Conservation (phyloP, 2,113 vertebrate species). For the Todiramphus saurophagus region DNA sequence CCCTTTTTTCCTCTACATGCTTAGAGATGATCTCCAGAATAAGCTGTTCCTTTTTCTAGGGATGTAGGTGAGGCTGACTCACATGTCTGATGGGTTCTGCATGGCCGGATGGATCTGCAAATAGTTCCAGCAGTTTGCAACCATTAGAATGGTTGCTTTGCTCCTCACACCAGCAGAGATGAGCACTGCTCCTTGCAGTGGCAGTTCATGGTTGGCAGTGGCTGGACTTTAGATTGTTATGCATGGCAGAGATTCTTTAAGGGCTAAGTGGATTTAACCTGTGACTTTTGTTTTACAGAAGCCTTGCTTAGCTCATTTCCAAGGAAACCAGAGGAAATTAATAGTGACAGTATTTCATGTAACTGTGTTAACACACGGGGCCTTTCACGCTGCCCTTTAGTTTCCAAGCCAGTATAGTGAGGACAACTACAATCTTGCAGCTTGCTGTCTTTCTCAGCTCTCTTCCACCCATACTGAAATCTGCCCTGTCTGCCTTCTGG, state of each 20-base stretch:
- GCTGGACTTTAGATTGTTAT: rapidly evolving
- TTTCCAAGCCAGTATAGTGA: neutral
- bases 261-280: neutral
- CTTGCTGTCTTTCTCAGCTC: neutral
- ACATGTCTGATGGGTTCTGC: neutral
- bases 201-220: neutral
- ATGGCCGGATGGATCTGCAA: neutral
- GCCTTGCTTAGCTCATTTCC: neutral
- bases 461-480: neutral
- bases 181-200: neutral
- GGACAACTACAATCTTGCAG: neutral
- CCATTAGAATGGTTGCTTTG: neutral
- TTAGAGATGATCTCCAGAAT: too few relatives aligned
- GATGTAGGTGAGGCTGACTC: too few relatives aligned
- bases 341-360: neutral
- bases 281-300: neutral
- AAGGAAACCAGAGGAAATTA: neutral
- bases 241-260: neutral
- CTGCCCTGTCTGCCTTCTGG: neutral
- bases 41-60: too few relatives aligned
- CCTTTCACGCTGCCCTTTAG: neutral
- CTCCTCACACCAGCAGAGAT: neutral
- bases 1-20: too few relatives aligned
- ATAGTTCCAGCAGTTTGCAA: neutral
- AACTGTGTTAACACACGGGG: neutral